Evolutionary conservation across 2,113 vertebrate genomes (phyloP), one percentile per base, ranked within the genome.

Genomic region (human): DNA sequence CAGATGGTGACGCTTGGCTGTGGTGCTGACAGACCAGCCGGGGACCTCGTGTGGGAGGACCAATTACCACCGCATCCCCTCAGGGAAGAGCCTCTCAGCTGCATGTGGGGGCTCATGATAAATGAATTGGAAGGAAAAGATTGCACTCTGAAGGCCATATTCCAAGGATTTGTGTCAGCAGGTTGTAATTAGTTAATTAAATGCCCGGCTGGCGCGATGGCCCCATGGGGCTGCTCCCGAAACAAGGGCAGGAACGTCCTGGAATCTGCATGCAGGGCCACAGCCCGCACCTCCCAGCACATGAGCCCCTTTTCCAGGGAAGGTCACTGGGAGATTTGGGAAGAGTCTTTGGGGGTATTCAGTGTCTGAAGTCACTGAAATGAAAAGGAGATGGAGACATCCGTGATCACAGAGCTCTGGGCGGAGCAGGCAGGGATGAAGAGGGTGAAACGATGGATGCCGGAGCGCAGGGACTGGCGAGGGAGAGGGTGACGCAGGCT

Each of bases 141-240:
- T 97, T 96, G 95, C 94, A 95, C 98, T 97, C 97, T 70, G 94
- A 98, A 97, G 97, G 96, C 96, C 94, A 94, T 92, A 91, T 97
- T 98, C 98, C 97, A 98, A 98, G 98, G 98, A 95, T 98, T 96
- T 98, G 90, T 98, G 98, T 98, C 98, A 98, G 98, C 98, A 98
- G 98, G 98, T 98, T 98, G 98, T 98, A 98, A 98, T 98, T 98
- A 98, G 99, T 97, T 98, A 98, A 98, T 99, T 98, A 98, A 98
- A 98, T 97, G 97, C 98, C 98, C 97, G 97, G 98, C 98, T 98
- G 98, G 98, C 98, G 98, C 98, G 98, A 98, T 64, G 96, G 97
- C 90, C 98, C 98, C 92, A 90, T 87, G 97, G 98, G 98, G 98
- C 95, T 93, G 97, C 96, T 76, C 95, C 97, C 96, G 97, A 98